Conservation (phyloP, 2,888 invertebrate species). For the Epirrhoe tristata region DNA sequence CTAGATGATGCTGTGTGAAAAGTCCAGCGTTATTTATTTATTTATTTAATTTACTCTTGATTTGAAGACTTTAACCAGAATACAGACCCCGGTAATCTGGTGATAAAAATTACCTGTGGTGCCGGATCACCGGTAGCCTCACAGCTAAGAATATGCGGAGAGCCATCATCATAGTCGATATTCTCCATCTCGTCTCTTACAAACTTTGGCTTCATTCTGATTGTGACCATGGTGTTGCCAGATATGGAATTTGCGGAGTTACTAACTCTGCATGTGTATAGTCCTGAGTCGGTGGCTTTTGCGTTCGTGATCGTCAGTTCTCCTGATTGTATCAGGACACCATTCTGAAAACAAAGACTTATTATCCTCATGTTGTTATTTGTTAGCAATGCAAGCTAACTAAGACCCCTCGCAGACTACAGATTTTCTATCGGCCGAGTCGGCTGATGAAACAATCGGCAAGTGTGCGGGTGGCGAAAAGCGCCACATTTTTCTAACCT, state of each 20-base stretch:
- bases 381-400: no score
- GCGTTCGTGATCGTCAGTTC: constrained; percentile 50
- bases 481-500: constrained; percentile 54
- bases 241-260: constrained; percentile 46
- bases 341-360: constrained; percentile 51
- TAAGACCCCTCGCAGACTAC: no score
- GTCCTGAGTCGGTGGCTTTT: constrained; percentile 51
- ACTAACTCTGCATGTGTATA: constrained; percentile 64
- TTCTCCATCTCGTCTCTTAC: constrained; percentile 39
- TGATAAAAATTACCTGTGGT: constrained; percentile 50
- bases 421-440: no score
- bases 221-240: constrained; percentile 46
- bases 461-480: no score
- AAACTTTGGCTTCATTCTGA: constrained; percentile 61
- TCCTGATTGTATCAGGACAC: constrained; percentile 38
- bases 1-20: no score
- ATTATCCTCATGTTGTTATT: no score
- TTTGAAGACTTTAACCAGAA: neutral
- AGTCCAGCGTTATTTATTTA: no score
- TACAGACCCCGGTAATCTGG: neutral
- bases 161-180: constrained; percentile 47
- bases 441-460: no score
- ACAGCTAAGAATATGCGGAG: constrained; percentile 50
- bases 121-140: constrained; percentile 51
- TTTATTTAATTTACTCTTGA: no score